phyloP scores from a whole-genome alignment of 2,113 vertebrate species.

The Steatornis caripensis region DNA sequence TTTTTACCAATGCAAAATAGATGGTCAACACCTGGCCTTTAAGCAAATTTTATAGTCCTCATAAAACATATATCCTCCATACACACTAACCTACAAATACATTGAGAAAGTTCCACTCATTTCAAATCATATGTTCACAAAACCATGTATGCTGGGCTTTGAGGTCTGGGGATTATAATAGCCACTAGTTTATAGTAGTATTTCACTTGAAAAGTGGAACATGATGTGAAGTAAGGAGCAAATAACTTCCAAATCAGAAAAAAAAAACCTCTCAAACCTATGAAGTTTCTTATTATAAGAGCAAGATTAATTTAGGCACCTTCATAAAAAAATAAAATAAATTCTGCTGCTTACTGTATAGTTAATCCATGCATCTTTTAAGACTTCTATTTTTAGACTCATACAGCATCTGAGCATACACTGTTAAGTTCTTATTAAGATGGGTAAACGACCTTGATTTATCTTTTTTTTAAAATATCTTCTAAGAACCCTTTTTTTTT shows the following conservation, averaged over 20 bases:
- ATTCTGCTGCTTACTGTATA: background rate
- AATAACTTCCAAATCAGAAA: background rate
- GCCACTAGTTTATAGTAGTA: background rate
- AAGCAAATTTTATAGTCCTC: constrained; percentile 35
- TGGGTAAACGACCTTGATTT: background rate
- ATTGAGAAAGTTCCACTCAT: constrained; percentile 7
- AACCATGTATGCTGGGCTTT: constrained; percentile 38
- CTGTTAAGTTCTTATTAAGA: background rate
- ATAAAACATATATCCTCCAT: constrained; percentile 37
- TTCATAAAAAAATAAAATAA: background rate
- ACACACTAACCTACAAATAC: background rate
- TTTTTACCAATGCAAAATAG: constrained; percentile 8
- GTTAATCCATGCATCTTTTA: constrained; percentile 10
- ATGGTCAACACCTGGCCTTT: constrained; percentile 51
- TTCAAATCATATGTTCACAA: constrained; percentile 24
- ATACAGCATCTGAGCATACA: background rate
- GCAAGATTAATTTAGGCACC: constrained; percentile 5
- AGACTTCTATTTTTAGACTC: constrained; percentile 17
- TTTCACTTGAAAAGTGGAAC: constrained; percentile 51
- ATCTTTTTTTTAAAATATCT: background rate
- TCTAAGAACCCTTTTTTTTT: background rate
- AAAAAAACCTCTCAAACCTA: background rate
- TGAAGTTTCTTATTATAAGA: constrained; percentile 9
- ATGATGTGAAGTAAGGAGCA: constrained; percentile 23
- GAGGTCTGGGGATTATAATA: constrained; percentile 45